Conservation (phyloP, 2,888 invertebrate genomes). For the Amiota mariae region DNA sequence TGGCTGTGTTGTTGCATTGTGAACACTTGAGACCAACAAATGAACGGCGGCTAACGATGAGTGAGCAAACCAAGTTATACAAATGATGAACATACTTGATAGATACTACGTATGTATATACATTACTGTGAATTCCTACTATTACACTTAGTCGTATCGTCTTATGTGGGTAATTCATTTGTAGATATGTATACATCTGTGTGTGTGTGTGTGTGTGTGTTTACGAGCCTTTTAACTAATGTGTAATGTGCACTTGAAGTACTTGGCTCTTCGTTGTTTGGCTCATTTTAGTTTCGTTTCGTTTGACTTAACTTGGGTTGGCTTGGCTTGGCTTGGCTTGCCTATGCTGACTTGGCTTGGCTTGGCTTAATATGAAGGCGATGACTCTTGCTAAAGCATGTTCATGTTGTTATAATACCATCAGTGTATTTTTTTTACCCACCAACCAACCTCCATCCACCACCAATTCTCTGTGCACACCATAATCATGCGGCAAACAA, state of each 20-base stretch:
- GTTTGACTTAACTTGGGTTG: too few relatives aligned
- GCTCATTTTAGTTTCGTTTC: neutral
- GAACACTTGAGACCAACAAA: slow-evolving; percentile 20
- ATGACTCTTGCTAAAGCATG: neutral
- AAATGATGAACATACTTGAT: neutral
- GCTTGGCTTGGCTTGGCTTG: too few relatives aligned
- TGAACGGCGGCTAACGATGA: neutral
- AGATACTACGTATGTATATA: neutral
- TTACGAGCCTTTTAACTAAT: slow-evolving; percentile 22
- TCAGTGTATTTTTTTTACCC: neutral
- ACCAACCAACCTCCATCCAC: too few relatives aligned
- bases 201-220: neutral
- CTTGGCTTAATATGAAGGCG: too few relatives aligned
- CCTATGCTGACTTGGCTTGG: too few relatives aligned
- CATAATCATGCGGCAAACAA: neutral
- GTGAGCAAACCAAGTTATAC: neutral
- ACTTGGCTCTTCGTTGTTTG: slow-evolving; percentile 9
- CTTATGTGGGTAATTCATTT: neutral
- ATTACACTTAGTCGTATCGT: too few relatives aligned
- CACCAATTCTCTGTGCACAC: neutral
- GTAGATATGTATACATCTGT: neutral
- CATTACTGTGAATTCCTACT: neutral
- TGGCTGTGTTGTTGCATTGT: neutral
- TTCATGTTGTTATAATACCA: neutral
- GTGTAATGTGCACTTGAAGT: slow-evolving; percentile 32